A percentile compares a stretch with the other conserved stretches of the same genome.
phyloP scores from a whole-genome alignment of 2,797 vertebrate species.

The Scolopax bukidnonensis region DNA sequence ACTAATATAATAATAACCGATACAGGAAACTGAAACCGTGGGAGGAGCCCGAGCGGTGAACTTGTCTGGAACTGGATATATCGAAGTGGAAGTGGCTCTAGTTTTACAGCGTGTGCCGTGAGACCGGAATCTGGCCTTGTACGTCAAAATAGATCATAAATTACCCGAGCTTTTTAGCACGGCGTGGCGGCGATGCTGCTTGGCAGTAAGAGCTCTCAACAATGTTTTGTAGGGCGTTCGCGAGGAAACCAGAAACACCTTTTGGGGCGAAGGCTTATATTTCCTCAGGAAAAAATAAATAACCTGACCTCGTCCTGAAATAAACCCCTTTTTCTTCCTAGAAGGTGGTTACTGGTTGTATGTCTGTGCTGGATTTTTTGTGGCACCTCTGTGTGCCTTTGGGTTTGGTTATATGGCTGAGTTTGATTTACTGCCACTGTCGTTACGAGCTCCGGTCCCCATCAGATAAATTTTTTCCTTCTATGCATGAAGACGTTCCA shows the following conservation, averaged over 20 bases:
- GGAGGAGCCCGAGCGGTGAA: background rate
- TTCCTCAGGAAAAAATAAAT: background rate
- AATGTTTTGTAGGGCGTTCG: background rate
- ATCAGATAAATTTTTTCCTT: background rate
- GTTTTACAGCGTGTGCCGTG: accelerated
- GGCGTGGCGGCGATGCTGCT: accelerated
- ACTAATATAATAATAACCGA: conserved; percentile 36
- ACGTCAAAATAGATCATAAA: background rate
- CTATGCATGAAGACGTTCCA: accelerated
- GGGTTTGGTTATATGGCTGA: background rate
- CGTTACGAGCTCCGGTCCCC: background rate
- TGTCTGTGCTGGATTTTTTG: background rate
- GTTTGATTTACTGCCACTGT: background rate
- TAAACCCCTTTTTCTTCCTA: background rate
- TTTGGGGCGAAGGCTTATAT: background rate
- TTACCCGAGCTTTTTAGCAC: background rate
- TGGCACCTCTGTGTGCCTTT: background rate
- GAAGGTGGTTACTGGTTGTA: background rate
- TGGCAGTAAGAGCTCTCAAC: background rate
- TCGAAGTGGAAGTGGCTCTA: background rate
- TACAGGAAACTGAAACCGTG: background rate
- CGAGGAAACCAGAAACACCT: background rate
- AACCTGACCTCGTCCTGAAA: background rate
- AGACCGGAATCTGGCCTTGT: background rate
- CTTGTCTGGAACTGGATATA: background rate